These are phyloP conservation scores for Blastomussa wellsi DNA, from an alignment of 92 coral and sea anemone genomes.

Conservation along the genomic window DNA sequence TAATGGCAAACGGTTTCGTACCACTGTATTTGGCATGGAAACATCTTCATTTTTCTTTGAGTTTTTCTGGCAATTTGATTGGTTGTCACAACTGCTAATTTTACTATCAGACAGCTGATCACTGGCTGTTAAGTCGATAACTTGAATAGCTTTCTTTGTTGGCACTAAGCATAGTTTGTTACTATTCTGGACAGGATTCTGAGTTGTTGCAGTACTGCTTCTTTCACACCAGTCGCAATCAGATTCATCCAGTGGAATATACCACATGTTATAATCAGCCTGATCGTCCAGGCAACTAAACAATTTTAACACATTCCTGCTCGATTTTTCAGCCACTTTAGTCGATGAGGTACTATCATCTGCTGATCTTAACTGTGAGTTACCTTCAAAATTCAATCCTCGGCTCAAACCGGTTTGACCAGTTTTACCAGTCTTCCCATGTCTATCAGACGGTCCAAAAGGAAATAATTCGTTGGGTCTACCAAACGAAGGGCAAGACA, in stretches of 20 bases:
- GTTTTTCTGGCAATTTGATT: not conserved
- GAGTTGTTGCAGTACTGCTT: not conserved
- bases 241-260: not conserved
- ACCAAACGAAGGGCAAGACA: conserved; percentile 36
- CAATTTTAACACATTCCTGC: not conserved
- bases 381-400: not conserved
- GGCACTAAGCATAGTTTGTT: not conserved
- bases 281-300: conserved; percentile 24
- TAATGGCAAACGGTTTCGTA: not conserved
- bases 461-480: not conserved
- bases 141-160: not conserved
- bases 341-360: not conserved
- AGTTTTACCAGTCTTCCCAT: not conserved
- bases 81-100: not conserved
- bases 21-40: not conserved
- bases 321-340: not conserved
- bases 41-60: not conserved
- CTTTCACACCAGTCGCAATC: not conserved
- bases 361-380: not conserved
- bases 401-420: conserved; percentile 21
- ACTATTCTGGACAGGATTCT: not conserved
- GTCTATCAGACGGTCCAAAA: conserved; percentile 12
- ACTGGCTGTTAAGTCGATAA: conserved; percentile 26
- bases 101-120: not conserved
- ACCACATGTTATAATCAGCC: no score